Evolutionary conservation across 92 coral and sea anemone genomes (phyloP).

Genomic region (Epizoanthus ramosus): DNA sequence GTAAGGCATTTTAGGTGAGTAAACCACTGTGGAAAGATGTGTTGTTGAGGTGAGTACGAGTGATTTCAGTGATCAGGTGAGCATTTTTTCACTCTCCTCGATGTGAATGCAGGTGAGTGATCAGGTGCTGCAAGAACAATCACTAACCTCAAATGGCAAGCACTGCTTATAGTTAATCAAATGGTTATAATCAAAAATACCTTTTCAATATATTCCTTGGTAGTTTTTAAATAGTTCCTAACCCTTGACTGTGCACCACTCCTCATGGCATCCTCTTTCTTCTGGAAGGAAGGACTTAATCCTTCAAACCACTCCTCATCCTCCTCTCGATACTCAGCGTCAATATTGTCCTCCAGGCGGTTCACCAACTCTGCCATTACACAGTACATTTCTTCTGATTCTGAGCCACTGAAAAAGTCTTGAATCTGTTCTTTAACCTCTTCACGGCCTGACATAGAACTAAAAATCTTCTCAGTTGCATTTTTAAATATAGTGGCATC

Average conservation of each 20-base stretch:
- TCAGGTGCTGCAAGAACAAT: too few species aligned
- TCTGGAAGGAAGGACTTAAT: slow-evolving; percentile 61
- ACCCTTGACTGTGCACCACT: slow-evolving; percentile 79
- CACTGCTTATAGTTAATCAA: too few species aligned
- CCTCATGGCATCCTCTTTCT: slow-evolving; percentile 79
- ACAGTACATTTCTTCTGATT: slow-evolving; percentile 71
- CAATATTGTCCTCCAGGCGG: slow-evolving; percentile 77
- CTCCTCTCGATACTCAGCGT: slow-evolving; percentile 81
- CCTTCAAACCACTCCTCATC: slow-evolving; percentile 93
- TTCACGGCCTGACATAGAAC: slow-evolving; percentile 63
- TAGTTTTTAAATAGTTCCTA: slow-evolving; percentile 74
- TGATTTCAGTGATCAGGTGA: too few species aligned
- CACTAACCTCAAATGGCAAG: too few species aligned
- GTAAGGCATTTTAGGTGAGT: too few species aligned
- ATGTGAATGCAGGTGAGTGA: too few species aligned
- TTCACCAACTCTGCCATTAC: slow-evolving; percentile 82
- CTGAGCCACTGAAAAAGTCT: slow-evolving; percentile 63
- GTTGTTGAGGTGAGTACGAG: too few species aligned
- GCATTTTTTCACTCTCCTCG: too few species aligned
- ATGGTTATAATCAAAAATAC: slow-evolving; percentile 40
- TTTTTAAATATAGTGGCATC: slow-evolving; percentile 77
- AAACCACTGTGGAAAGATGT: too few species aligned
- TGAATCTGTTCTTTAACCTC: slow-evolving; percentile 63
- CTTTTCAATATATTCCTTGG: slow-evolving; percentile 83
- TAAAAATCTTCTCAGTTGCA: slow-evolving; percentile 81